phyloP scores from a whole-genome alignment of 2,113 vertebrate species.

The Pseudorectes ferrugineus region DNA sequence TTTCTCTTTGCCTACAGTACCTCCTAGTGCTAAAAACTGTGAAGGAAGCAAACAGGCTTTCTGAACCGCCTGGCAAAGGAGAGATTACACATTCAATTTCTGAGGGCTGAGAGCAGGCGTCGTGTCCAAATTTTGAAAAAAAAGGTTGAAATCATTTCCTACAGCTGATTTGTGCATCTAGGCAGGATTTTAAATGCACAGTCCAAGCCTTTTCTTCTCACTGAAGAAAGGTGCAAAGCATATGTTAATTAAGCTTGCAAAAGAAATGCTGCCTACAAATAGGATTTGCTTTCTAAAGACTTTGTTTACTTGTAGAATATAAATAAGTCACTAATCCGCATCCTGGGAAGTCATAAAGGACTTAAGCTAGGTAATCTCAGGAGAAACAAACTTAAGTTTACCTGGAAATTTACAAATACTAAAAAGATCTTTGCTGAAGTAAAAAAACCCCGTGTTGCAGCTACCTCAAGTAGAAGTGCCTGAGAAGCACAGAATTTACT shows the following conservation, averaged over 20 bases:
- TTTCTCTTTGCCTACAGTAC: not conserved
- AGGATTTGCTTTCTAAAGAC: not conserved
- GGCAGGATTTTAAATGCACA: not conserved
- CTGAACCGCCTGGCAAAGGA: not conserved
- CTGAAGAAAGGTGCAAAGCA: not conserved
- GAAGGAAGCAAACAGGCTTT: not conserved
- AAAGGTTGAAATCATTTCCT: not conserved
- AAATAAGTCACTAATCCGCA: not conserved
- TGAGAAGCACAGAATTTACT: conserved; percentile 79
- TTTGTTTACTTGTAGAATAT: not conserved
- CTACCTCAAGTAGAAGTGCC: conserved; percentile 38
- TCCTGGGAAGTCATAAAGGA: not conserved
- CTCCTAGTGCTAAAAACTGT: not conserved
- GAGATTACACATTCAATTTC: not conserved
- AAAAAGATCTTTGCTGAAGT: not conserved
- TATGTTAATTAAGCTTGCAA: not conserved
- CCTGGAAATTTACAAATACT: not conserved
- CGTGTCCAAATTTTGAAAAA: not conserved
- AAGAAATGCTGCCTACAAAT: not conserved
- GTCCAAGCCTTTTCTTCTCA: not conserved
- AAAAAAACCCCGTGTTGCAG: not conserved
- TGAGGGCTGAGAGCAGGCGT: not conserved
- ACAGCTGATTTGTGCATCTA: not conserved
- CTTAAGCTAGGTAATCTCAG: not conserved
- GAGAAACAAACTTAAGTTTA: not conserved